Conservation (phyloP, 2,113 vertebrate genomes). For the Sylvilagus bachmani region DNA sequence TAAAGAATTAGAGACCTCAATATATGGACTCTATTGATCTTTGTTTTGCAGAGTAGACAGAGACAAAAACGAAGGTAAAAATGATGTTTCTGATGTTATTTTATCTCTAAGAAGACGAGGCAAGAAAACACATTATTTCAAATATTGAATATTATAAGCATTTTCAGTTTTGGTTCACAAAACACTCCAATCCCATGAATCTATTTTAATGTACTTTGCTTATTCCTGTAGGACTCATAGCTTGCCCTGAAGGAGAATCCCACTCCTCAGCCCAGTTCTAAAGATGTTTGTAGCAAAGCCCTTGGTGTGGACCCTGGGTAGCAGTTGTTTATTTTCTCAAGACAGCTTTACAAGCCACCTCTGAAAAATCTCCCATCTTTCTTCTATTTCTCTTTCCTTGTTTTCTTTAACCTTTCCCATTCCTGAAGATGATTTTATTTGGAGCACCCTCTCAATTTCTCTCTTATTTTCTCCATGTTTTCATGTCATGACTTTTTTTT, state of each 20-base stretch:
- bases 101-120: neutral
- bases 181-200: neutral
- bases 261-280: neutral
- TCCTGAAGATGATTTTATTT: neutral
- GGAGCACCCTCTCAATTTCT: neutral
- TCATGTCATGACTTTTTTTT: neutral
- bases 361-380: neutral
- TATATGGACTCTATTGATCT: neutral
- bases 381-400: neutral
- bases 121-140: conserved; percentile 1
- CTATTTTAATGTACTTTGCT: neutral
- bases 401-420: neutral
- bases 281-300: neutral
- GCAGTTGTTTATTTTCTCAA: neutral
- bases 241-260: neutral
- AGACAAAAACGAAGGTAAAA: neutral
- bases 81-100: neutral
- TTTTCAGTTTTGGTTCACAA: neutral
- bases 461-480: neutral
- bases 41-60: neutral
- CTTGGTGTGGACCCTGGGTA: neutral
- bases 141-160: neutral
- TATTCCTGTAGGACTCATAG: neutral
- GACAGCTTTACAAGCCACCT: neutral
- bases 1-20: neutral